Conservation (phyloP, 1,140 invertebrate species). For the Cryptotermes secundus region DNA sequence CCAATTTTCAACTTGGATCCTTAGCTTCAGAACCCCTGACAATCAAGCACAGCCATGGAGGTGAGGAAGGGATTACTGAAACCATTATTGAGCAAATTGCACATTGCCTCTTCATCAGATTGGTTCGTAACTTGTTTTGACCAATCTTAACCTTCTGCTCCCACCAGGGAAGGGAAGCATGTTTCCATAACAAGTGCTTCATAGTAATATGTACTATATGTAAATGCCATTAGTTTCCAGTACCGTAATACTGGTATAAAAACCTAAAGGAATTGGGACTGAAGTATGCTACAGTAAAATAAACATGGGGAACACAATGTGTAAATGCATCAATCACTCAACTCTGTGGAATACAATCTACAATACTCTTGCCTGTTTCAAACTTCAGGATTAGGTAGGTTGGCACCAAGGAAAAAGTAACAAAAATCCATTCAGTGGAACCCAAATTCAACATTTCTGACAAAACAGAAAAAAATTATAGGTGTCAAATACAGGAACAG, state of each 20-base stretch:
- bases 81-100: conserved; percentile 17
- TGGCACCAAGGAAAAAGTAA: background rate
- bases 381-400: background rate
- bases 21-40: conserved; percentile 14
- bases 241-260: conserved; percentile 10
- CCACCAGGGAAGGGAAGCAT: background rate
- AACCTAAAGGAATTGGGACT: conserved; percentile 11
- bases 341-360: conserved; percentile 16
- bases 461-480: background rate
- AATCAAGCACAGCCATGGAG: conserved; percentile 3
- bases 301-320: conserved; percentile 15
- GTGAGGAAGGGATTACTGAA: background rate
- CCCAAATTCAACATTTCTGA: background rate
- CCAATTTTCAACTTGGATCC: background rate
- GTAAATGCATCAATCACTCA: background rate
- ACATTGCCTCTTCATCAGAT: background rate
- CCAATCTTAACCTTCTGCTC: background rate
- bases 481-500: background rate
- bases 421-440: background rate
- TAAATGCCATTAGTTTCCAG: conserved; percentile 14
- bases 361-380: background rate
- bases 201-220: background rate
- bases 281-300: conserved; percentile 17
- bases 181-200: background rate
- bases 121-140: background rate